Percentiles rank a stretch among this genome's conserved stretches.
Evolutionary conservation across 2,113 vertebrate species (phyloP).

Genomic region (Cephalopterus ornatus): DNA sequence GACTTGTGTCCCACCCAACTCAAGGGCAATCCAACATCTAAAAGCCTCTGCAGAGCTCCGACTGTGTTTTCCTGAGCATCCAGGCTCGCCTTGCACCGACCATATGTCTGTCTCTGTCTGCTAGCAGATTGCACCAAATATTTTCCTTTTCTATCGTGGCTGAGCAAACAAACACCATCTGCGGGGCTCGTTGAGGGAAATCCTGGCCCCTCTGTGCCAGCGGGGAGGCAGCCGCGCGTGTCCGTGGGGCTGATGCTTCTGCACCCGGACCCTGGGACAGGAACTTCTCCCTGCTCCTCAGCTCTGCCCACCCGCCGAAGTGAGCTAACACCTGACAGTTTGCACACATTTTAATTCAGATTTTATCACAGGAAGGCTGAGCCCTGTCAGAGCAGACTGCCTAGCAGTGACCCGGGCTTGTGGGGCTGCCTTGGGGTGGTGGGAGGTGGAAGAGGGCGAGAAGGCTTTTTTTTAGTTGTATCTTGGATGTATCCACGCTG

Average conservation of each 20-base stretch:
- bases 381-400: neutral
- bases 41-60: neutral
- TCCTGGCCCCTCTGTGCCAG: neutral
- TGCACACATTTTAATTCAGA: neutral
- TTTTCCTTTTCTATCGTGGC: constrained; percentile 24
- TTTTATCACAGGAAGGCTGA: neutral
- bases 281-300: neutral
- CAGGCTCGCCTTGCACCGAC: neutral
- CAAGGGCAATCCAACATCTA: neutral
- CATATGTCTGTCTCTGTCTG: constrained; percentile 59
- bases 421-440: neutral
- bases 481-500: neutral
- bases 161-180: constrained; percentile 70
- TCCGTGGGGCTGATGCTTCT: neutral
- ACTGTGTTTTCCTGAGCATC: neutral
- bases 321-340: neutral
- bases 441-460: neutral
- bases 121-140: constrained; percentile 63
- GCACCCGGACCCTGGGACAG: neutral
- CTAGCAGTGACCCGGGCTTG: neutral
- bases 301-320: fast-evolving
- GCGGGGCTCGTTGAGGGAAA: neutral
- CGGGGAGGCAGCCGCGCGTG: fast-evolving
- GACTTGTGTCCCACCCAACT: neutral
- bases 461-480: neutral